These are phyloP conservation scores for Gallinago nigripennis DNA, from an alignment of 2,797 vertebrate species.

Conservation along the genomic window DNA sequence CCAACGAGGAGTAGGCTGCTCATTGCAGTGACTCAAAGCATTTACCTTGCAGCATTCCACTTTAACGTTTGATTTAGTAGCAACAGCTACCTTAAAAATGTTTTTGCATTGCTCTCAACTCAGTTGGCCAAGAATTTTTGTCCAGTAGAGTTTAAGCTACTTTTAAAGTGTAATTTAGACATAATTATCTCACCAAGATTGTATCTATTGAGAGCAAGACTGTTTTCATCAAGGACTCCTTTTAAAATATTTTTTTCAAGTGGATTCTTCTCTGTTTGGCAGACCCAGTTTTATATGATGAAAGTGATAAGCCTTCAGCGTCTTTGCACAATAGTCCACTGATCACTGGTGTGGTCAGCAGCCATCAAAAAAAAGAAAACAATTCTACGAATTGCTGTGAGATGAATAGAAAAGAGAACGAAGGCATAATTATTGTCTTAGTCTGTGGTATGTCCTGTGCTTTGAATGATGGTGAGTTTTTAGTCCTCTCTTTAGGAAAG, in stretches of 20 bases:
- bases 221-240: conserved; percentile 34
- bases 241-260: conserved; percentile 42
- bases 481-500: neutral
- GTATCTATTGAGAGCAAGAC: conserved; percentile 48
- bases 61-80: conserved; percentile 25
- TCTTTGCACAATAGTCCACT: neutral
- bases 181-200: conserved; percentile 51
- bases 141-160: conserved; percentile 46
- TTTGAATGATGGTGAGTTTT: neutral
- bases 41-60: conserved; percentile 8
- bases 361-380: conserved; percentile 10
- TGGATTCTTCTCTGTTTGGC: conserved; percentile 20
- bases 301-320: neutral
- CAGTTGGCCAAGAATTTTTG: conserved; percentile 35
- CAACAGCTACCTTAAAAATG: neutral
- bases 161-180: conserved; percentile 43
- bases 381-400: neutral
- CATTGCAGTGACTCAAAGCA: conserved; percentile 16
- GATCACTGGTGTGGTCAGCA: conserved; percentile 7
- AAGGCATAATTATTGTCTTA: neutral
- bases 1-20: neutral
- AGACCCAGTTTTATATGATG: neutral
- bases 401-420: neutral
- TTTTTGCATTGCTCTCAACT: conserved; percentile 20
- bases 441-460: neutral